Evolutionary conservation across 2,888 invertebrate genomes (phyloP).

Genomic region (Patella depressa): DNA sequence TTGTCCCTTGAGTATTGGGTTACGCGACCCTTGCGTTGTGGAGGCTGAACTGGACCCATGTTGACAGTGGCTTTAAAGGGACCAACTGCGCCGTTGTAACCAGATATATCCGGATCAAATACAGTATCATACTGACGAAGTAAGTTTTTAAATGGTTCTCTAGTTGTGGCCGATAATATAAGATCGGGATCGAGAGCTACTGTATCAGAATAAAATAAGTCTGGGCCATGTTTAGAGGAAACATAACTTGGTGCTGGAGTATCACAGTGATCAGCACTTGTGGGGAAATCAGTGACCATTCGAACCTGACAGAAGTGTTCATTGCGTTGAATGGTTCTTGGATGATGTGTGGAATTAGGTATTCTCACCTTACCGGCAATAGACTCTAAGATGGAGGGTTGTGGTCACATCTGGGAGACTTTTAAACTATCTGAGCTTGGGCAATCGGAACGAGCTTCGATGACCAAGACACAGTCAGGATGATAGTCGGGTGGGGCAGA

Average conservation of each 20-base stretch:
- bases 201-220: constrained; percentile 7
- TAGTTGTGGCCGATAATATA: constrained; percentile 15
- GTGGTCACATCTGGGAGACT: neutral
- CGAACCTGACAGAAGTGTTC: neutral
- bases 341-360: neutral
- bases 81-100: constrained; percentile 41
- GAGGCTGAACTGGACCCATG: constrained; percentile 46
- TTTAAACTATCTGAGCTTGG: neutral
- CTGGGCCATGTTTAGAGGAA: neutral
- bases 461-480: neutral
- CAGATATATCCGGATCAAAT: constrained; percentile 34
- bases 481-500: neutral
- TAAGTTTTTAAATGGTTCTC: constrained; percentile 17
- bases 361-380: constrained; percentile 1
- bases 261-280: neutral
- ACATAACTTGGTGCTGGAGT: neutral
- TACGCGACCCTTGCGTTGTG: constrained; percentile 44
- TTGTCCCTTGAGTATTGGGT: constrained; percentile 43
- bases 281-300: neutral
- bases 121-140: constrained; percentile 30
- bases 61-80: constrained; percentile 37
- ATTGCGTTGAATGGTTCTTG: neutral
- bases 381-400: too few relatives aligned
- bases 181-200: constrained; percentile 34
- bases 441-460: neutral